Percentiles rank a stretch among this genome's conserved stretches.
Evolutionary conservation across 37 sponge, comb jelly and placozoan species (phyloP).

Genomic region (Dysidea cf. avara): DNA sequence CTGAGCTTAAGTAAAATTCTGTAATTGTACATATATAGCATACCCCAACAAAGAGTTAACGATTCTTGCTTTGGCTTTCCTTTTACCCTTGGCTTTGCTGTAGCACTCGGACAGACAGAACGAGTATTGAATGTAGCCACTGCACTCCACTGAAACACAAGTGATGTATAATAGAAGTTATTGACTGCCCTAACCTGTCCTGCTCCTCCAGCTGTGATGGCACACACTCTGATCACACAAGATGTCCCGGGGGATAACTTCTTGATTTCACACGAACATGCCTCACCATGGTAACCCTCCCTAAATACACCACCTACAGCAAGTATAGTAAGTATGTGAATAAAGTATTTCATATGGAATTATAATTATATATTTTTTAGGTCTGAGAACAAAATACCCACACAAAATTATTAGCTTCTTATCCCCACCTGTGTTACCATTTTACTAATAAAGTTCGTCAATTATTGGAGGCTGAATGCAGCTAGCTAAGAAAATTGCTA

Average conservation of each 20-base stretch:
- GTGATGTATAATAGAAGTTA: no score
- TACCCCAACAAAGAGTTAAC: constrained; percentile 57
- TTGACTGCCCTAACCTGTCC: not conserved
- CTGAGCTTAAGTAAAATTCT: no score
- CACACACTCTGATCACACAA: constrained; percentile 31
- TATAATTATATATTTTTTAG: no score
- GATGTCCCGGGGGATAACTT: constrained; percentile 28
- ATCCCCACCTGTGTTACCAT: no score
- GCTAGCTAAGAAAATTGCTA: no score
- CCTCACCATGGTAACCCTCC: constrained; percentile 36
- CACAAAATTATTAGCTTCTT: no score
- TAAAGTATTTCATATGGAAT: no score
- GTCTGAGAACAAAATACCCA: no score
- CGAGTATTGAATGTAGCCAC: constrained; percentile 29
- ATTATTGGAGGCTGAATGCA: no score
- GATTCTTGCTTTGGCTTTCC: constrained; percentile 31
- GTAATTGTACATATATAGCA: no score
- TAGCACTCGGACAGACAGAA: constrained; percentile 31
- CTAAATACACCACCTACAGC: constrained; percentile 1
- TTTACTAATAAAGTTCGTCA: no score
- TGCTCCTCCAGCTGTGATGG: constrained; percentile 24
- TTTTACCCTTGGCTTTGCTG: constrained; percentile 17
- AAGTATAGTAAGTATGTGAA: no score
- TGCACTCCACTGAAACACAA: constrained; percentile 36
- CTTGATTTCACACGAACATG: constrained; percentile 6